Conservation (phyloP, 92 coral and sea anemone genomes). For the Epizoanthus fatuus region DNA sequence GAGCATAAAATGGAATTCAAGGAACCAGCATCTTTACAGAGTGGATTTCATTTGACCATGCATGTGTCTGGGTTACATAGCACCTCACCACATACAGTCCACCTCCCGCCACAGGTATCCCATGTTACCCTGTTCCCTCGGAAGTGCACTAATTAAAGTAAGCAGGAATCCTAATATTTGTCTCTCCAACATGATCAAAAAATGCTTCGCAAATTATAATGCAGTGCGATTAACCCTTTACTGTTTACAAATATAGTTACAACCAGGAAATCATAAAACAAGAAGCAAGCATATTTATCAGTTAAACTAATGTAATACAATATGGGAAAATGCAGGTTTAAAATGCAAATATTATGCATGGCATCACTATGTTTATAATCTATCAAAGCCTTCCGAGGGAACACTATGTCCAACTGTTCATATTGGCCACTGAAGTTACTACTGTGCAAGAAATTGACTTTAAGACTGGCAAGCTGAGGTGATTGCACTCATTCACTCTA, state of each 20-base stretch:
- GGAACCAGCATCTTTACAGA: slow-evolving; percentile 3
- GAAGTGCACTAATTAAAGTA: neutral
- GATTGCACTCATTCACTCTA: slow-evolving; percentile 18
- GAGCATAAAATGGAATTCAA: slow-evolving; percentile 11
- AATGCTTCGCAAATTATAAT: too few relatives aligned
- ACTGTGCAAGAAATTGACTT: neutral
- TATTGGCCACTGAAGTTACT: neutral
- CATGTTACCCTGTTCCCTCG: neutral
- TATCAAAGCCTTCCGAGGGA: neutral
- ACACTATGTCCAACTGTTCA: neutral
- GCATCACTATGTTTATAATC: too few relatives aligned
- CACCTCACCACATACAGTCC: neutral
- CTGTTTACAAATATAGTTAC: too few relatives aligned
- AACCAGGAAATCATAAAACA: too few relatives aligned
- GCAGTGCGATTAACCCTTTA: too few relatives aligned
- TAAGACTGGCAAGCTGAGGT: slow-evolving; percentile 15
- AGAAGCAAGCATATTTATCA: too few relatives aligned
- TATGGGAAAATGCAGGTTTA: too few relatives aligned
- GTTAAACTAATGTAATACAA: too few relatives aligned
- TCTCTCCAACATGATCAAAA: neutral
- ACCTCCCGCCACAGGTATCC: neutral
- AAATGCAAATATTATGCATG: too few relatives aligned
- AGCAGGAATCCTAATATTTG: neutral
- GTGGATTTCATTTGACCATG: slow-evolving; percentile 31
- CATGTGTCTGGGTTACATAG: slow-evolving; percentile 12